Evolutionary conservation across 2,113 vertebrate genomes (phyloP), one percentile per base, ranked within the genome.

Genomic region (Osmerus mordax): DNA sequence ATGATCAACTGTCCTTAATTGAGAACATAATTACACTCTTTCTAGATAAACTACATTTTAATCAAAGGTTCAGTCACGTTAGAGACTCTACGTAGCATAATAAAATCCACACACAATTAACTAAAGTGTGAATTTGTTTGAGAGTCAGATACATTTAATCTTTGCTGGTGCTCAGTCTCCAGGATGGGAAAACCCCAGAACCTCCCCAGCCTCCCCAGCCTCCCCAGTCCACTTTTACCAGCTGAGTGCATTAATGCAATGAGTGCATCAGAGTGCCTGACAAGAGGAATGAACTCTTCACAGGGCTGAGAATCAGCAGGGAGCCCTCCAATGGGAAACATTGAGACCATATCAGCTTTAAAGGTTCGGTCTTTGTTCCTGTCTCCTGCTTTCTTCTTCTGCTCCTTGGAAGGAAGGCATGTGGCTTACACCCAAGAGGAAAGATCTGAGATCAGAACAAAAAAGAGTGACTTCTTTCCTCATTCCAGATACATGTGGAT

Each of bases 381-480:
- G 55, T 70, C 70, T 76, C 69, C 70, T 70, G 52, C 72, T 80
- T 75, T 81, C 52, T 80, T 75, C 76, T 55, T 66, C 59, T 70
- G 54, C 76, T 76, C 83, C 47, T 69, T 61, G 71, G 71, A 78
- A 81, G 82, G 73, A 36, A 77, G 78, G 81, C 83, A 78, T 69
- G 78, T 71, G 62, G 74, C 66, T 81, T 81, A 29, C 70, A 70
- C 16, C 68, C 58, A 41, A 72, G 21, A 65, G 65, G 66, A 73
- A 56, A 51, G 29, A 64, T 54, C 65, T 54, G 65, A 71, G 75
- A 82, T 84, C 71, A 7, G 67, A 80, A 69, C 74, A 18, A 63
- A 66, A 68, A 78, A 77, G 12, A 21, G 29, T 28, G 61, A 77
- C 16, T 36, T 28, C 25, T 65, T 14, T 6, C 41, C 41, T 47